Base-by-base conservation (phyloP, 2,888 invertebrate species). In the Mesorhabditis belari region DNA sequence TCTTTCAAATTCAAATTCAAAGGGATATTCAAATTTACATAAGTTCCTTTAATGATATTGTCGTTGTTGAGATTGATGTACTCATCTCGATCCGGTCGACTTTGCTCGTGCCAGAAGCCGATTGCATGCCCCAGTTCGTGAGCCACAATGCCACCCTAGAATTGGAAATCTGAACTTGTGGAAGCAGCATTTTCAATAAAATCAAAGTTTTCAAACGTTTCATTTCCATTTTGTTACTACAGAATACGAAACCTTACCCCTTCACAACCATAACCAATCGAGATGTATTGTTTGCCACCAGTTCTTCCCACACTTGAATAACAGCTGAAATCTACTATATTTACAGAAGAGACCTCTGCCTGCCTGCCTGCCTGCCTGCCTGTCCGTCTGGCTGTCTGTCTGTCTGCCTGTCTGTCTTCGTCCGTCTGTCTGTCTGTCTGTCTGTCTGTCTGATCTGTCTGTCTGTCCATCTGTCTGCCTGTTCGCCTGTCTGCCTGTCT, bases 71-170 rank as follows among this genome's bases (percentile, higher is more conserved):
- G 65, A 51, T 71, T 70, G 27, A 74, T 68, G 62, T 64, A 74
- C 0, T 62, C 55, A 60, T 74, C 74, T 3, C 74, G 58, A 59
- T 74, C 74, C 4, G 68, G 69, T 51, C 74, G 17, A 23, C 65
- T 67, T 58, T 74, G 74, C 29, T 74, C 74, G 58, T 74, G 74
- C 74, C 74, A 74, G 56, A 71, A 73, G 5, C 74, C 74, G 12
- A 74, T 58, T 2, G 74, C 70, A 52, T 74, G 74, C 3, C 74
- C 74, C 57, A 74, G 67, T 62, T 74, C 74, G 57, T 74, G 74
- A 49, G 70, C 68, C 6, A 73, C 73, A 29, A 74, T 74, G 1
- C 74, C 74, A 6, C 64, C 63, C 73, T 73, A 24, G 60, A 70
- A 55, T 3, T 5, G 29, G 44, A 17, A 4, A 27, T 24, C 23